Percentiles rank a stretch among this genome's conserved stretches.
Conservation (phyloP, 2,113 vertebrate genomes). For the Noctilio leporinus region DNA sequence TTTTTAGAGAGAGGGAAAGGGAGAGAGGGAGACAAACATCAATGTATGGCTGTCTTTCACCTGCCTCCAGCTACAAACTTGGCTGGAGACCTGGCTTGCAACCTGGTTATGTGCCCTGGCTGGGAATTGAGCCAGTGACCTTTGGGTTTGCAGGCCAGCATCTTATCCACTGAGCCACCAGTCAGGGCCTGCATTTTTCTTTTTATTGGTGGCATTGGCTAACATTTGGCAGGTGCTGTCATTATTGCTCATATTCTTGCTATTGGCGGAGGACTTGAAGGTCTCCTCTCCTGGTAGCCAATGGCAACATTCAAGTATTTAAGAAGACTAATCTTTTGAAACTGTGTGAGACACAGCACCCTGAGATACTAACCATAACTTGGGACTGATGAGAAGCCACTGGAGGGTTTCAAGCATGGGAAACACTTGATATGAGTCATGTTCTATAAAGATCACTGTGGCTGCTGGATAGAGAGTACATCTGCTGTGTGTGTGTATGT, state of each 20-base stretch:
- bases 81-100: too few relatives aligned
- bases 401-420: not conserved
- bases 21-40: too few relatives aligned
- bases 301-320: not conserved
- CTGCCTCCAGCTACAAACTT: too few relatives aligned
- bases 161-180: too few relatives aligned
- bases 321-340: not conserved
- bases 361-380: not conserved
- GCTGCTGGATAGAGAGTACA: not conserved
- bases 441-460: not conserved
- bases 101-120: too few relatives aligned
- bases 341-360: not conserved
- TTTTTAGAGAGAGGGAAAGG: too few relatives aligned
- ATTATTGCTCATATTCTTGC: not conserved
- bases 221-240: not conserved
- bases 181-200: too few relatives aligned
- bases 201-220: not conserved
- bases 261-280: not conserved
- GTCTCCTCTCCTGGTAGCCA: not conserved
- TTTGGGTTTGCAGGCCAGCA: too few relatives aligned
- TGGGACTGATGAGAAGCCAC: not conserved
- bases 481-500: not conserved
- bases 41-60: too few relatives aligned
- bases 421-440: not conserved
- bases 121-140: too few relatives aligned